These are phyloP conservation scores for Ligdia adustata DNA, from an alignment of 2,888 invertebrate species.

Conservation along the genomic window DNA sequence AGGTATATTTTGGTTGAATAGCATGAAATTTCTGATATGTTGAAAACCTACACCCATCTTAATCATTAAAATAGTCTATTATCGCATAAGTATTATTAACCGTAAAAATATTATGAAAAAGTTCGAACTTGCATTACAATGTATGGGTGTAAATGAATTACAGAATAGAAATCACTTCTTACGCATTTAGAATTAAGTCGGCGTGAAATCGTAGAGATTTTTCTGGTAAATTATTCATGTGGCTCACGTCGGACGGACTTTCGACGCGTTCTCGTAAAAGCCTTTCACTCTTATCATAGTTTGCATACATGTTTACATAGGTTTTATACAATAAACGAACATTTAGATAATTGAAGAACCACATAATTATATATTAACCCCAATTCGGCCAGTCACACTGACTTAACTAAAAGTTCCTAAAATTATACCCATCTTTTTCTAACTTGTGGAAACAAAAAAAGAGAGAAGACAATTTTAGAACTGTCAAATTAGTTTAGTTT, in stretches of 20 bases:
- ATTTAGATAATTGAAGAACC: constrained; percentile 13
- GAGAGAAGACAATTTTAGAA: too few relatives aligned
- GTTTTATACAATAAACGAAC: constrained; percentile 11
- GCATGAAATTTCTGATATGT: background rate
- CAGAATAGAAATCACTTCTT: constrained; percentile 72
- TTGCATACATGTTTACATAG: constrained; percentile 45
- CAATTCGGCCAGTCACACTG: too few relatives aligned
- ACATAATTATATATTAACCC: background rate
- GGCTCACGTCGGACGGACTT: constrained; percentile 76
- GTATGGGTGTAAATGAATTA: constrained; percentile 71
- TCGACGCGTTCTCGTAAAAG: constrained; percentile 78
- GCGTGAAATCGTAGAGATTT: constrained; percentile 83
- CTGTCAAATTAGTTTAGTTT: too few relatives aligned
- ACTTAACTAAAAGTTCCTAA: too few relatives aligned
- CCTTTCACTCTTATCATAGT: constrained; percentile 80
- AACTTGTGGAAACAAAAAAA: too few relatives aligned
- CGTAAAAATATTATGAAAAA: constrained; percentile 44
- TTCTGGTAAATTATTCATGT: constrained; percentile 84
- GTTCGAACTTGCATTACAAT: constrained; percentile 61
- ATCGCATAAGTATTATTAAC: constrained; percentile 23
- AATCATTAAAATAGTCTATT: background rate
- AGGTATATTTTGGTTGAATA: constrained; percentile 24
- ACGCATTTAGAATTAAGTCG: constrained; percentile 79
- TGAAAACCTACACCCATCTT: background rate
- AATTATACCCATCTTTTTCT: too few relatives aligned